Percentiles rank a stretch among this genome's conserved stretches.
Conservation (phyloP, 2,113 vertebrate species). For the Alosa alosa region DNA sequence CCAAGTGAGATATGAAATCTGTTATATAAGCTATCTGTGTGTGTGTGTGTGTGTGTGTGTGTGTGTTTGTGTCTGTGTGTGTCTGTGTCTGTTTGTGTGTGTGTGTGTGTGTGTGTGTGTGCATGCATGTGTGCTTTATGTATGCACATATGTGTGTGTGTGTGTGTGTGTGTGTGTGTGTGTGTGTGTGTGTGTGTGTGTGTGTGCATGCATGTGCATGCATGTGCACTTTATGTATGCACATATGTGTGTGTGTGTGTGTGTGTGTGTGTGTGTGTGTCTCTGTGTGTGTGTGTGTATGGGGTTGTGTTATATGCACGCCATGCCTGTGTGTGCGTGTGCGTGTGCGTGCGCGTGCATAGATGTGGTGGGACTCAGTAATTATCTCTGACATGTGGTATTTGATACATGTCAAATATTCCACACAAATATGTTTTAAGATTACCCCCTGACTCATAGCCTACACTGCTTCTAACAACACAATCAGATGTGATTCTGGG, state of each 20-base stretch:
- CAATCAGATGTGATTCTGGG: slow-evolving; percentile 39
- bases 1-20: neutral
- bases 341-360: neutral
- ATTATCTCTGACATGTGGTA: neutral
- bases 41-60: neutral
- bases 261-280: neutral
- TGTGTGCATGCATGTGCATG: neutral
- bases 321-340: no score
- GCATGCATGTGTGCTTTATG: no score
- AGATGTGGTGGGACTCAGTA: neutral
- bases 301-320: neutral
- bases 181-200: neutral
- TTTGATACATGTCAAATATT: neutral
- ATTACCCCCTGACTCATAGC: neutral
- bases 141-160: neutral
- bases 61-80: neutral
- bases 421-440: neutral
- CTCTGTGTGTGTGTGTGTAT: neutral
- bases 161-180: no score
- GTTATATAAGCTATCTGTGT: neutral
- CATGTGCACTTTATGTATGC: no score
- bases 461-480: slow-evolving; percentile 30
- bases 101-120: neutral
- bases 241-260: neutral
- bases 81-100: neutral